phyloP scores from a whole-genome alignment of 2,797 vertebrate species.

The Ctenopoma kingsleyae region DNA sequence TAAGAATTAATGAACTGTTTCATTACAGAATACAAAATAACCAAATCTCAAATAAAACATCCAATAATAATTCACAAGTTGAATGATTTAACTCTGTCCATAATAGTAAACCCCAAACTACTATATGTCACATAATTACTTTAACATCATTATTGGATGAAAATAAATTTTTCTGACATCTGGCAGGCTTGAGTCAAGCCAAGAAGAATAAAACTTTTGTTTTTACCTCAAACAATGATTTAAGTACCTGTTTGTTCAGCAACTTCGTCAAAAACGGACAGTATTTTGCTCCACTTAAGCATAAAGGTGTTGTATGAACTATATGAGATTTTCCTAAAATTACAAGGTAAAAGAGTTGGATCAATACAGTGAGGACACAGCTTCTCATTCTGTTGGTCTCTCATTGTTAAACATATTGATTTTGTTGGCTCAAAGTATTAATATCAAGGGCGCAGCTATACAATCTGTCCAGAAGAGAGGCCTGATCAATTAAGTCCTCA shows the following conservation, averaged over 20 bases:
- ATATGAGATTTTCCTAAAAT: conserved; percentile 24
- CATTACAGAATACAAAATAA: not conserved
- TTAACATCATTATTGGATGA: not conserved
- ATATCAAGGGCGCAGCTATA: conserved; percentile 62
- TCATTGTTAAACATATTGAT: conserved; percentile 60
- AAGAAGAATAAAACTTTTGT: not conserved
- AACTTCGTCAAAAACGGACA: not conserved
- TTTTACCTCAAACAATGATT: not conserved
- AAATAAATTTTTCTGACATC: not conserved
- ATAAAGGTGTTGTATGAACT: conserved; percentile 10
- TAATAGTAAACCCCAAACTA: not conserved
- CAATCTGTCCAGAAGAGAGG: conserved; percentile 56
- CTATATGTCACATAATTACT: conserved; percentile 12
- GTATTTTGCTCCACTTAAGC: conserved; percentile 21
- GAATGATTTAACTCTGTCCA: not conserved
- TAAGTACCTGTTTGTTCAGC: conserved; percentile 17
- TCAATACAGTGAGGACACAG: conserved; percentile 44
- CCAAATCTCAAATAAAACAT: not conserved
- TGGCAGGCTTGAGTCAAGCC: not conserved
- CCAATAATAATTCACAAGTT: not conserved
- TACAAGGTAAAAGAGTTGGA: conserved; percentile 6
- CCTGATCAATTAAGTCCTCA: conserved; percentile 76
- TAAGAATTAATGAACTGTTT: not conserved
- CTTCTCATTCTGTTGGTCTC: conserved; percentile 41
- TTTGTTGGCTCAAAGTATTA: conserved; percentile 70